Base-by-base conservation (phyloP, 1,140 invertebrate genomes). In the Samia ricini region DNA sequence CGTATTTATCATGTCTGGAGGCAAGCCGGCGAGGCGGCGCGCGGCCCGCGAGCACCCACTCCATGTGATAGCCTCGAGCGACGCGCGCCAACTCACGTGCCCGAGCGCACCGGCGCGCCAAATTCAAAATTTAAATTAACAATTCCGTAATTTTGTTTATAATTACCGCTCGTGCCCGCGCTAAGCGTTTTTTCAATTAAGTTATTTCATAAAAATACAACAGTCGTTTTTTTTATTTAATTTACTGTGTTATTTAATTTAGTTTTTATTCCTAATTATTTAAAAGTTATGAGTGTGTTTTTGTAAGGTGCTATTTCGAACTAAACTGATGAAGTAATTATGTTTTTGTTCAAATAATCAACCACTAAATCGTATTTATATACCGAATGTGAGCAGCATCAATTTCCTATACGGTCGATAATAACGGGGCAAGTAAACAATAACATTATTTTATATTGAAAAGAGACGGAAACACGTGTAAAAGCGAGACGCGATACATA, bases 61-160 rank as follows among this genome's bases (percentile, higher is more conserved):
- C 80, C 85, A 89, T 87, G 87, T 85, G 87, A 89, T 83, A 80
- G 87, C 87, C 87, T 63, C 84, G 85, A 87, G 87, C 87, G 80
- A 83, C 81, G 77, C 79, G 73, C 81, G 79, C 74, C 64, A 64
- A 73, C 79, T 79, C 81, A 81, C 83, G 84, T 83, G 79, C 56
- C 26, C 61, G 54, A 52, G 61, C 22, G 22, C 61, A n/a, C 24
- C 60, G 58, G 77, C 84, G 84, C 77, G 77, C 61, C 55, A 69
- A 73, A 52, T 58, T 66, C 62, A 24, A 68, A 70, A 62, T 66
- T 60, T 18, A 63, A 66, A 56, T 66, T 60, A 48, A 60, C 33
- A 10, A 61, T 55, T 54, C 23, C 50, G 26, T 26, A 3, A 24
- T 48, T 64, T 69, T 63, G n/a, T 56, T 61, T 48, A 57, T 56